Base-by-base conservation (phyloP, 2,888 invertebrate species). In the Cyclophora albipunctata region DNA sequence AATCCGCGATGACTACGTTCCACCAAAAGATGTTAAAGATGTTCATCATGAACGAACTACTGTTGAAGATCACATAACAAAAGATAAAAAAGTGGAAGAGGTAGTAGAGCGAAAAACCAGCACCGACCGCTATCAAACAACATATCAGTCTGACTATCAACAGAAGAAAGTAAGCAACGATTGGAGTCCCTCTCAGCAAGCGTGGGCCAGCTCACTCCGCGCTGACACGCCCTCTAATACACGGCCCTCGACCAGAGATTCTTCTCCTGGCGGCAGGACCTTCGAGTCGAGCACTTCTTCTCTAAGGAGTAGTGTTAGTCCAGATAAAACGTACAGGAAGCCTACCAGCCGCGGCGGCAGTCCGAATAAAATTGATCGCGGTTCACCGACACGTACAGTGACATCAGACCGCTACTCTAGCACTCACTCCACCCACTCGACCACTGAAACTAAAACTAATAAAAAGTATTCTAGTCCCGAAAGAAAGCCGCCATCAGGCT, bases 171-270 rank as follows among this genome's bases (percentile, higher is more conserved):
- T 92, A 34, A 92, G 91, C 58, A 90, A 90, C 42, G 93, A 93
- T 50, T 87, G 90, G 63, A 94, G 93, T 68, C 92, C 94, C 0
- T 91, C 93, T 2, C 95, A 95, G 67, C 92, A 94, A 60, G 93
- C 93, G 0, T 95, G 94, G 87, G 94, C 93, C 0, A 91, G 93
- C 51, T 92, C 94, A 3, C 79, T 95, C 45, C 90, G 95, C 37
- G 90, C 93, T 53, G 91, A 92, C 41, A 92, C 92, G 48, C 92
- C 92, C 2, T 84, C 90, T 45, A 78, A 89, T 2, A 80, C 84
- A n/a, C 78, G 82, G 3, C 76, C 82, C 3, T 75, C 89, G 44
- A 78, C 84, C 4, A 90, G 90, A 55, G 90, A 90, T n/a, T 90
- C 91, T 0, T 90, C 90, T 43, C 84, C 90, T 5, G 90, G 90